phyloP scores from a whole-genome alignment of 2,797 vertebrate genomes.

The Schizopygopsis malacanthus region DNA sequence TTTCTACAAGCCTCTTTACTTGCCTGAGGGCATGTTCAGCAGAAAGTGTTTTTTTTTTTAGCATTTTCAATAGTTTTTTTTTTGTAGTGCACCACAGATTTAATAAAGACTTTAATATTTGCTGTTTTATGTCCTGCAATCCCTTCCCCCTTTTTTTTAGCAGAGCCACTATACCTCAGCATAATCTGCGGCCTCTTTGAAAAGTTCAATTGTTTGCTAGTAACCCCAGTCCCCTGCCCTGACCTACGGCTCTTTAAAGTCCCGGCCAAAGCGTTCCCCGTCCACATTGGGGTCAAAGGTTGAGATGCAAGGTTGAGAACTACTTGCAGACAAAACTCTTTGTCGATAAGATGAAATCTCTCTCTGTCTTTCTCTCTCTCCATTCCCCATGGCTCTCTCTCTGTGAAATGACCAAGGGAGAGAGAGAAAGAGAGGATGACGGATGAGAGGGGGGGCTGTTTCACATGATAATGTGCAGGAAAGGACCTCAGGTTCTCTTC shows the following conservation, averaged over 20 bases:
- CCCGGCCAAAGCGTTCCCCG: slow-evolving; percentile 53
- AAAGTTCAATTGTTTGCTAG: slow-evolving; percentile 57
- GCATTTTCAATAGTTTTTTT: neutral
- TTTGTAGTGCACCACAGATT: neutral
- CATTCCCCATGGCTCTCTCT: slow-evolving; percentile 53
- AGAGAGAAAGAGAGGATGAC: slow-evolving; percentile 44
- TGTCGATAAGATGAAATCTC: slow-evolving; percentile 35
- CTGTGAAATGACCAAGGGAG: slow-evolving; percentile 55
- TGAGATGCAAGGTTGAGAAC: slow-evolving; percentile 57
- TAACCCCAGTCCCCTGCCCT: slow-evolving; percentile 52
- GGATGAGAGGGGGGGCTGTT: slow-evolving; percentile 43
- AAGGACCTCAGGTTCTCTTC: slow-evolving; percentile 52
- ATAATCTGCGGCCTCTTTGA: slow-evolving; percentile 50
- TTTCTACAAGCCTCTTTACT: neutral
- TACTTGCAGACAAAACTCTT: slow-evolving; percentile 46
- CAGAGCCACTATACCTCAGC: slow-evolving; percentile 39
- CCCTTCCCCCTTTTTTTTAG: slow-evolving; percentile 21
- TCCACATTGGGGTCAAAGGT: slow-evolving; percentile 64
- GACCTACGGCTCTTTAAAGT: slow-evolving; percentile 56
- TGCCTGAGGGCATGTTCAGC: neutral
- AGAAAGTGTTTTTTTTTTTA: neutral
- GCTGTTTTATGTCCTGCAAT: slow-evolving; percentile 9
- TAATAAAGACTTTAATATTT: slow-evolving; percentile 1
- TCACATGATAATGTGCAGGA: slow-evolving; percentile 63
- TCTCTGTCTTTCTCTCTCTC: slow-evolving; percentile 21